Percentiles rank a stretch among this genome's conserved stretches.
phyloP scores from a whole-genome alignment of 1,140 invertebrate species.

The Schlechtendalia chinensis region DNA sequence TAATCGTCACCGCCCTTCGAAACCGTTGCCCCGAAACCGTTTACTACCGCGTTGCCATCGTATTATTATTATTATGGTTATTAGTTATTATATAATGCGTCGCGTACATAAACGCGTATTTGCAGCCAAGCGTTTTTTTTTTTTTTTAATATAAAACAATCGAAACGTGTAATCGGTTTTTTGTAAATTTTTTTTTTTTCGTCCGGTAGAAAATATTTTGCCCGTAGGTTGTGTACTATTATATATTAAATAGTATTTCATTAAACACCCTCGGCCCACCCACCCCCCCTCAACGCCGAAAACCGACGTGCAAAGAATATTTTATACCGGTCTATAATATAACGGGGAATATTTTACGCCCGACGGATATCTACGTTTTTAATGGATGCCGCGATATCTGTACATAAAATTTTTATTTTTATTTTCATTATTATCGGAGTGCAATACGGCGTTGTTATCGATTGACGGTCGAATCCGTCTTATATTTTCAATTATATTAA shows the following conservation, averaged over 20 bases:
- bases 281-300: background rate
- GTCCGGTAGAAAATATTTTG: background rate
- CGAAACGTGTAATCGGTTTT: background rate
- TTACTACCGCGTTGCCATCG: background rate
- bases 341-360: too few species aligned
- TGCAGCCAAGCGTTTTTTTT: background rate
- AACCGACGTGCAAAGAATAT: background rate
- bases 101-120: too few species aligned
- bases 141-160: background rate
- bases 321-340: background rate
- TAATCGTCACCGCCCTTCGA: background rate
- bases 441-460: too few species aligned
- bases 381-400: too few species aligned
- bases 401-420: too few species aligned
- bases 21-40: background rate
- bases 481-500: too few species aligned
- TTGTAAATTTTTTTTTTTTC: background rate
- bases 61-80: background rate
- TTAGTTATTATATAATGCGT: background rate
- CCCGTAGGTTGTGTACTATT: background rate
- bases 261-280: too few species aligned
- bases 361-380: too few species aligned
- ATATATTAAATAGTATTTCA: background rate
- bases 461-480: too few species aligned
- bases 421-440: too few species aligned